Evolutionary conservation across 2,113 vertebrate genomes (phyloP), one percentile per base, ranked within the genome.

Genomic region (Cheirogaleus medius): DNA sequence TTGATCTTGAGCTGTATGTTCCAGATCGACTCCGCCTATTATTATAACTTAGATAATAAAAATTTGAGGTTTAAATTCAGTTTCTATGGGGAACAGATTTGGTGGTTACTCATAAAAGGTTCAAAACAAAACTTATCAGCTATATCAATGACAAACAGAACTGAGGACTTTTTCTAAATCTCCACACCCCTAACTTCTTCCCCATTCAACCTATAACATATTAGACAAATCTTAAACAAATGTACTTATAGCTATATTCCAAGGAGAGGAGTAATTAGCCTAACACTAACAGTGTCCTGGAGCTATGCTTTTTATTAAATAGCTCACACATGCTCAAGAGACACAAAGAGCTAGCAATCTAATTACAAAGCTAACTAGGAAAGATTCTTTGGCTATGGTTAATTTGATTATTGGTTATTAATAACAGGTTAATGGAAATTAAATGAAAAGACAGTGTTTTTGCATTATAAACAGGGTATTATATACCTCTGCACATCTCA

Each of bases 1-100:
- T 99, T 4, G 99, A 99, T 29, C 99, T 99, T 0, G 99, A 99
- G 97, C 99, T 99, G 99, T 99, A 99, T 0, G 99, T 99, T 95
- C 99, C 99, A 0, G 99, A 99, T 97, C 99, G 99, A 97, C 99
- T 99, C 90, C 99, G 99, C 95, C 99, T 99, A 95, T 99, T 99
- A 96, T 99, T 99, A 95, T 99, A 99, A 98, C 99, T 99, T 95
- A 34, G 87, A 39, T 74, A 3, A 96, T 34, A 74, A 90, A 85
- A 87, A 95, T 81, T 73, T 73, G n/a, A 93, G 66, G 73, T 82
- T 98, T 90, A 97, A 86, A 63, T 88, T 95, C 25, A 39, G 17
- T 0, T 21, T 94, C 52, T 47, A 37, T 4, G 77, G 47, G 25
- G 8, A 83, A 58, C 21, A 96, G n/a, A 86, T 39, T 74, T 54